Conservation (phyloP, 2,113 vertebrate species). For the Etheostoma spectabile region DNA sequence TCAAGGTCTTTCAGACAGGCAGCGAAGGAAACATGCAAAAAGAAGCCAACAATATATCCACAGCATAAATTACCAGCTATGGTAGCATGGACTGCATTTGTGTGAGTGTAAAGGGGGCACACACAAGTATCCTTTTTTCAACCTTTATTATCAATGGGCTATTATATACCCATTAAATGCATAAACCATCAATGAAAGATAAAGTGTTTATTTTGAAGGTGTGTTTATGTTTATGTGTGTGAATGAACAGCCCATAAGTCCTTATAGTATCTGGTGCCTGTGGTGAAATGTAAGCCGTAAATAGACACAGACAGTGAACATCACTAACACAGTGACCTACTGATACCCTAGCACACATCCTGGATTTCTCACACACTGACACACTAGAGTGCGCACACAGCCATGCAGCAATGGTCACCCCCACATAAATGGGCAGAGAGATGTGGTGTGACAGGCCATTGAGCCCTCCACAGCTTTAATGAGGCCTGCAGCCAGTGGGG, state of each 20-base stretch:
- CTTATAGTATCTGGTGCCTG: neutral
- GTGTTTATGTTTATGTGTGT: neutral
- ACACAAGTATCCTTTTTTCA: neutral
- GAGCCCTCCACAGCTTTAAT: constrained; percentile 58
- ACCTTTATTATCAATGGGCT: neutral
- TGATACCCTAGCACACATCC: constrained; percentile 52
- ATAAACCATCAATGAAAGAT: neutral
- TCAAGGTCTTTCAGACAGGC: constrained; percentile 44
- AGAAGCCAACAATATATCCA: constrained; percentile 18
- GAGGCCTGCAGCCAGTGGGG: constrained; percentile 65
- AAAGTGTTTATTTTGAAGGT: neutral
- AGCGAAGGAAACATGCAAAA: constrained; percentile 22
- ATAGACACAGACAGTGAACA: constrained; percentile 31
- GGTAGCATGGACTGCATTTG: neutral
- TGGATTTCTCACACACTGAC: constrained; percentile 19
- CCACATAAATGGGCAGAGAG: constrained; percentile 68
- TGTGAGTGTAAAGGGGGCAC: neutral
- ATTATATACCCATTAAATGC: neutral
- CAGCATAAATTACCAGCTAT: constrained; percentile 38
- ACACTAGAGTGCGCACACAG: constrained; percentile 8
- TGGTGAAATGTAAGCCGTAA: constrained; percentile 14
- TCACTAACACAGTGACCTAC: constrained; percentile 63
- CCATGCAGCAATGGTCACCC: constrained; percentile 45
- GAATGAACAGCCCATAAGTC: neutral
- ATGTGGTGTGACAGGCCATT: constrained; percentile 61